phyloP scores from a whole-genome alignment of 2,797 vertebrate species.

The Ctenopoma multispine region DNA sequence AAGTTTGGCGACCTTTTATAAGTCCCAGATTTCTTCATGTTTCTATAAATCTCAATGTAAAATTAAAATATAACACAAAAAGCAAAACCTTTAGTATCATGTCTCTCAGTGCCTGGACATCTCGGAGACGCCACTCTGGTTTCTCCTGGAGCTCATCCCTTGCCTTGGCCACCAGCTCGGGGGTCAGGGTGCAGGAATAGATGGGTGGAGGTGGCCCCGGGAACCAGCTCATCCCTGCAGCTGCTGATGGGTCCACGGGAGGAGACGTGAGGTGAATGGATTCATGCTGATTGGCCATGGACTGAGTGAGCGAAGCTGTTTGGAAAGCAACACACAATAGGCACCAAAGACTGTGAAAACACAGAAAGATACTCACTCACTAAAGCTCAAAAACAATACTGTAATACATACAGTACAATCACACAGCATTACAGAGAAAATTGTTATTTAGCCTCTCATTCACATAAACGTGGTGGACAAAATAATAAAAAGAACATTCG shows the following conservation, averaged over 20 bases:
- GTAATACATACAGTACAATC: too few species aligned
- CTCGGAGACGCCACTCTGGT: constrained; percentile 95
- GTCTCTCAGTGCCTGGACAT: constrained; percentile 95
- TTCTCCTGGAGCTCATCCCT: constrained; percentile 98
- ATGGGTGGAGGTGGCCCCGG: constrained; percentile 83
- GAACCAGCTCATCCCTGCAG: constrained; percentile 79
- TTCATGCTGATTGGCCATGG: constrained; percentile 93
- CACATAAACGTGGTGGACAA: too few species aligned
- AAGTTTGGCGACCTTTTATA: background rate
- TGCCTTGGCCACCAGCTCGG: constrained; percentile 93
- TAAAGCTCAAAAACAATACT: too few species aligned
- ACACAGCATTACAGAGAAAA: too few species aligned
- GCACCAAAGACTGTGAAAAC: background rate
- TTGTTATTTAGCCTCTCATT: too few species aligned
- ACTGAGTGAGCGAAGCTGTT: constrained; percentile 65
- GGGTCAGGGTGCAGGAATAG: constrained; percentile 92
- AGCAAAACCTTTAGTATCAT: constrained; percentile 90
- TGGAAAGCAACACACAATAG: too few species aligned
- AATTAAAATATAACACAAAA: background rate
- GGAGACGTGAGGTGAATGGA: constrained; percentile 85
- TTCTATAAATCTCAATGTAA: background rate
- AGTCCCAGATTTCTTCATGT: background rate
- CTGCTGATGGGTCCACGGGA: constrained; percentile 54
- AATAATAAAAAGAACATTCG: too few species aligned
- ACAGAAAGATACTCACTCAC: too few species aligned